Evolutionary conservation across 2,113 vertebrate species (phyloP).

Genomic region (Centropus bengalensis): DNA sequence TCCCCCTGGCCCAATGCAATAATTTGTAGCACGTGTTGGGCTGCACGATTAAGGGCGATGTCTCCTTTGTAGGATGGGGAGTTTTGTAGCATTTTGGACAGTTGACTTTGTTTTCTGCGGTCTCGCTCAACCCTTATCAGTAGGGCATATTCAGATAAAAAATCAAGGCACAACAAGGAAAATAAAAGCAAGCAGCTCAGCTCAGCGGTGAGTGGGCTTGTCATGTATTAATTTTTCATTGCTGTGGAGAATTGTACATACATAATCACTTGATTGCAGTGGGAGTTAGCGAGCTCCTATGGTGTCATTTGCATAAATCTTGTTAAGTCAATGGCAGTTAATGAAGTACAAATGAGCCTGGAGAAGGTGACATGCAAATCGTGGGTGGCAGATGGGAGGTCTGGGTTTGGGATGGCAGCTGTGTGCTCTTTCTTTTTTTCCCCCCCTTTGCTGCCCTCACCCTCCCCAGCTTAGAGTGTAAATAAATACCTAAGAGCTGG

Average conservation of each 20-base stretch:
- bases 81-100: background rate
- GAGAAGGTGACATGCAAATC: constrained; percentile 88
- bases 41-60: background rate
- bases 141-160: constrained; percentile 15
- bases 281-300: constrained; percentile 82
- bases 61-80: background rate
- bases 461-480: constrained; percentile 47
- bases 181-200: constrained; percentile 72
- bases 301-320: constrained; percentile 91
- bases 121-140: constrained; percentile 8
- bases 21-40: background rate
- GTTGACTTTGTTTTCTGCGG: background rate
- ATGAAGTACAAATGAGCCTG: constrained; percentile 91
- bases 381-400: constrained; percentile 90
- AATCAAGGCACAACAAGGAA: constrained; percentile 62
- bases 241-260: constrained; percentile 84
- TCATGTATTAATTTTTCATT: constrained; percentile 86
- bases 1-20: background rate
- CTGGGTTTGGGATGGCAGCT: constrained; percentile 84
- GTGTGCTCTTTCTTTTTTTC: constrained; percentile 63
- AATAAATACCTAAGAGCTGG: constrained; percentile 27
- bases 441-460: background rate
- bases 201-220: constrained; percentile 78
- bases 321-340: constrained; percentile 91
- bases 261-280: constrained; percentile 88